Base-by-base conservation (phyloP, 1,140 invertebrate species). In the Leptoteleia sp. region DNA sequence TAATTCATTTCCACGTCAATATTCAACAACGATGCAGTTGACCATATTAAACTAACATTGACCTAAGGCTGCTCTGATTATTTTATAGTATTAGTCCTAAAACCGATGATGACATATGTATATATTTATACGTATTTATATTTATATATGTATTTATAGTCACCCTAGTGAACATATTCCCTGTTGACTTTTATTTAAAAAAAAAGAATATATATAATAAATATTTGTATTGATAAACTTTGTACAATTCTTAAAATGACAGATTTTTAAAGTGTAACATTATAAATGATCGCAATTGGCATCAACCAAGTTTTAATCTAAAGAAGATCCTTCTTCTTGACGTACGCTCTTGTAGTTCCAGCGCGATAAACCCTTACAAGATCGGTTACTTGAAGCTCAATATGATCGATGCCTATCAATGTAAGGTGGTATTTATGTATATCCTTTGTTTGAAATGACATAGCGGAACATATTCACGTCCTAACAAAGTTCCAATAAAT, bases 351-450 rank as follows among this genome's bases (percentile, higher is more conserved):
- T 75, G 71, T 65, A 75, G 37, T 37, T 61, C 5, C 37, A 61
- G 11, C 13, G 19, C 47, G 62, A 76, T 76, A 76, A 67, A 68
- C 72, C 48, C 29, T 67, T 67, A 67, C 72, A 76, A 67, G 72
- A 76, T 61, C 62, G 16, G 55, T 67, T 65, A 61, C 59, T 65
- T 47, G 72, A 27, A 40, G 54, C 17, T 61, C 72, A 33, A 62
- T 59, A 76, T 76, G 72, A 76, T 76, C 72, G 72, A 76, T 76
- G 62, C 40, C 72, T 76, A 76, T 76, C 72, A 76, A 68, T 54
- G 45, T 22, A 65, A 73, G 50, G 59, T 57, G 70, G 50, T 65
- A n/a, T n/a, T n/a, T 57, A 57, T 65, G 59, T 76, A 67, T 67
- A 68, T 40, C 38, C 72, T 67, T 76, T 76, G 72, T 76, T 68